Conservation (phyloP, 2,797 vertebrate genomes). For the Gymnothorax javanicus region DNA sequence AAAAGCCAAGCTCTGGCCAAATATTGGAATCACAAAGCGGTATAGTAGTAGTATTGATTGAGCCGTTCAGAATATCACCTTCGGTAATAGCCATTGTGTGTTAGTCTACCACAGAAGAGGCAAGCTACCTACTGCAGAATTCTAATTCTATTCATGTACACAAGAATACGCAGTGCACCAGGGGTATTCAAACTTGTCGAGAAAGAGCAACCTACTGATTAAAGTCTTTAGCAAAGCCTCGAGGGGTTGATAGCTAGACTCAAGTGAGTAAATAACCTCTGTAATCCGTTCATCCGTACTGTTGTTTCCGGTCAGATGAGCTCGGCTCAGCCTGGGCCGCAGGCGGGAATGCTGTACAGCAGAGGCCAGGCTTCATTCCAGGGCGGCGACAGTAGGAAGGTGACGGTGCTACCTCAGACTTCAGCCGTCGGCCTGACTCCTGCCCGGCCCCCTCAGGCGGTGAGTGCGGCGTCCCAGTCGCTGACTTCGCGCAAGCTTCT, state of each 20-base stretch:
- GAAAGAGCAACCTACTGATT: no score
- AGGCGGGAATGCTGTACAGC: constrained; percentile 62
- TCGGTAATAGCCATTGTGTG: not conserved
- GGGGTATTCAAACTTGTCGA: no score
- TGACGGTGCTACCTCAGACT: constrained; percentile 50
- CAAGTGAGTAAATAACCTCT: not conserved
- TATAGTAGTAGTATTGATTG: not conserved
- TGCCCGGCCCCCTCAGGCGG: constrained; percentile 58
- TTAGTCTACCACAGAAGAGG: not conserved
- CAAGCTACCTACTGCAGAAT: not conserved
- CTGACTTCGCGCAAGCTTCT: not conserved
- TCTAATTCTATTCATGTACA: not conserved
- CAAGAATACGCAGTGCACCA: no score
- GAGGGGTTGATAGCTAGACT: no score
- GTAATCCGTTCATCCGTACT: not conserved
- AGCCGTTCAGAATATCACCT: not conserved
- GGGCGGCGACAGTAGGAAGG: constrained; percentile 56
- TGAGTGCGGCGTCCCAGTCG: constrained; percentile 45
- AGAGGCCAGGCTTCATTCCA: constrained; percentile 63
- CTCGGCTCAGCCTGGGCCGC: constrained; percentile 61
- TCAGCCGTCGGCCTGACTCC: constrained; percentile 66
- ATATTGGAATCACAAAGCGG: not conserved
- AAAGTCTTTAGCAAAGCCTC: no score
- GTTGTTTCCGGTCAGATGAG: constrained; percentile 42
- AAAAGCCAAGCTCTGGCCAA: not conserved